These are phyloP conservation scores for Polypterus senegalus DNA, from an alignment of 2,113 vertebrate genomes.

Conservation along the genomic window DNA sequence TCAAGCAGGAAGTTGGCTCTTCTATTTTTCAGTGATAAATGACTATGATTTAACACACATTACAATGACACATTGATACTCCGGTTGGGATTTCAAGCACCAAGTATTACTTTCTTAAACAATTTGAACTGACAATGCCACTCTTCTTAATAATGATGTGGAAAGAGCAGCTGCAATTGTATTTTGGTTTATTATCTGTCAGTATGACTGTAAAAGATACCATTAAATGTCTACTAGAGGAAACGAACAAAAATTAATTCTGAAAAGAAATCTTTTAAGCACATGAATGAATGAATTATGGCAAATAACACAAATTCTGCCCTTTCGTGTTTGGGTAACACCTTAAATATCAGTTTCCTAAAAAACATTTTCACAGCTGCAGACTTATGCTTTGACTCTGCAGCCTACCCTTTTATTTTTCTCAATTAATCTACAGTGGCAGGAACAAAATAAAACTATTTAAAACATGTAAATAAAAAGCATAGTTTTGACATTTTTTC, in stretches of 20 bases:
- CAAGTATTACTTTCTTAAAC: slow-evolving; percentile 33
- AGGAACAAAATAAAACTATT: no score
- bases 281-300: slow-evolving; percentile 8
- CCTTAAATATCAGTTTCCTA: no score
- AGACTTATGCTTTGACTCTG: no score
- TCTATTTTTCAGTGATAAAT: slow-evolving; percentile 38
- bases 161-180: slow-evolving; percentile 43
- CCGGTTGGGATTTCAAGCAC: slow-evolving; percentile 42
- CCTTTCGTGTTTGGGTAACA: slow-evolving; percentile 17
- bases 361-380: no score
- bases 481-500: no score
- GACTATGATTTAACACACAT: slow-evolving; percentile 58
- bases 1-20: slow-evolving; percentile 50
- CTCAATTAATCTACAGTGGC: no score
- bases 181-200: slow-evolving; percentile 32
- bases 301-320: slow-evolving; percentile 7
- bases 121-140: slow-evolving; percentile 23
- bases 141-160: slow-evolving; percentile 48
- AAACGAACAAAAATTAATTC: background rate
- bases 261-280: background rate
- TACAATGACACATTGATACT: slow-evolving; percentile 61
- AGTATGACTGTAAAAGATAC: slow-evolving; percentile 1
- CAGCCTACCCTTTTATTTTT: no score
- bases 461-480: no score
- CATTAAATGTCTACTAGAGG: background rate